Evolutionary conservation across 2,888 invertebrate species (phyloP).

Genomic region (Melipona bicolor): DNA sequence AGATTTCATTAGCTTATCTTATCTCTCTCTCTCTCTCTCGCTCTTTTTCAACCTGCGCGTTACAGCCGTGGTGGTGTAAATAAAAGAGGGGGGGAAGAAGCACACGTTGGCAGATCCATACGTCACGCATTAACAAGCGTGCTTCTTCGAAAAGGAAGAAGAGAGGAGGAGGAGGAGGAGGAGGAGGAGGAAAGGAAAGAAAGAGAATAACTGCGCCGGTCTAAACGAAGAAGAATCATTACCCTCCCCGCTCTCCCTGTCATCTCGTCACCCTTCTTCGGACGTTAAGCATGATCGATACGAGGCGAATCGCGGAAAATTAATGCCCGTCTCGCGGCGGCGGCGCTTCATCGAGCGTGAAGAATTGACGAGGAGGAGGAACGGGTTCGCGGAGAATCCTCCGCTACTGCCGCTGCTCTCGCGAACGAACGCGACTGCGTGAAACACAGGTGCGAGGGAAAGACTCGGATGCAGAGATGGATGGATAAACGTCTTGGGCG

Average conservation of each 20-base stretch:
- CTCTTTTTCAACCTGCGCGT: neutral
- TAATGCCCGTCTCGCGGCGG: conserved; percentile 29
- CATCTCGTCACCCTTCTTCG: neutral
- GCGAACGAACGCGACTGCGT: neutral
- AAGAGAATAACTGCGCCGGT: neutral
- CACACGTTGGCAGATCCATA: neutral
- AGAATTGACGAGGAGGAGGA: conserved; percentile 50
- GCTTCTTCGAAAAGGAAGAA: neutral
- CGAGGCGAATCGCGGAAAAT: conserved; percentile 42
- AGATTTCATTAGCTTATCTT: neutral
- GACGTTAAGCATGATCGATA: conserved; percentile 31
- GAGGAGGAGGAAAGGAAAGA: neutral
- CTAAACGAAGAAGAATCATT: conserved; percentile 3
- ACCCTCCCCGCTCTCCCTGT: neutral
- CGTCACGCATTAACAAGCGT: conserved; percentile 1
- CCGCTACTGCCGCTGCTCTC: neutral
- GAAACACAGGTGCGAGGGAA: neutral
- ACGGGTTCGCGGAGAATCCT: conserved; percentile 45
- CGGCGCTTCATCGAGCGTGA: conserved; percentile 49
- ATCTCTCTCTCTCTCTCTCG: neutral
- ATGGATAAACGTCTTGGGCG: no score
- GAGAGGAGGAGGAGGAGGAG: neutral
- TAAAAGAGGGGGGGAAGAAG: neutral
- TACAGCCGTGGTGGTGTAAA: neutral
- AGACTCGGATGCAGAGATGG: neutral